Evolutionary conservation across 2,888 invertebrate genomes (phyloP), one percentile per base, ranked within the genome.

Genomic region (Caenorhabditis sp.): DNA sequence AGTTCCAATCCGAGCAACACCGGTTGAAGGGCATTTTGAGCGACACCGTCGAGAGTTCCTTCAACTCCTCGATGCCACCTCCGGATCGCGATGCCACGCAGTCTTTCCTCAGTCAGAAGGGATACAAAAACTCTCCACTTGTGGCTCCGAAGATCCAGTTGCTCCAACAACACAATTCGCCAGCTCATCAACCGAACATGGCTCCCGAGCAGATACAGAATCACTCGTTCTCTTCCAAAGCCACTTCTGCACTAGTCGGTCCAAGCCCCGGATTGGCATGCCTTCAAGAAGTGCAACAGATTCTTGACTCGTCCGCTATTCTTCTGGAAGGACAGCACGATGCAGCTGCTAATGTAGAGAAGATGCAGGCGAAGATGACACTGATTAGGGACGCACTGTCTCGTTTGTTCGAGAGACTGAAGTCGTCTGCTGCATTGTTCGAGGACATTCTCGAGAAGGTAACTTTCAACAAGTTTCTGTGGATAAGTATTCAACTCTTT

Each of bases 361-460:
- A 58, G 32, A 80, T 80, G 80, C 71, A 76, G 24, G 53, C 3
- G 22, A 65, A 76, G 50, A 76, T 81, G 70, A 26, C 60, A 0
- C 35, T 44, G 9, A 58, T 69, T 13, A 37, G 81, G 5, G 67
- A 71, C 5, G 81, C 77, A 1, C 56, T 82, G 1, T 13, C 68
- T 5, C 55, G 77, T 1, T 70, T 82, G 9, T 82, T 82, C 58
- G 78, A 82, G 13, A 26, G 82, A 1, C 65, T 82, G 37, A 78
- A 79, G n/a, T 82, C 82, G 8, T 82, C 82, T 9, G 82, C 82
- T 0, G 78, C 74, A 2, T 20, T 82, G 24, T 82, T 82, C 40
- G 78, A 82, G 20, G 82, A 82, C 8, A 79, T 82, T 61, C 69
- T 82, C 2, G 82, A 82, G 26, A 82, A 64, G 58, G 70, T 70